Conservation (phyloP, 1,140 invertebrate species). For the Drosophila parvula region DNA sequence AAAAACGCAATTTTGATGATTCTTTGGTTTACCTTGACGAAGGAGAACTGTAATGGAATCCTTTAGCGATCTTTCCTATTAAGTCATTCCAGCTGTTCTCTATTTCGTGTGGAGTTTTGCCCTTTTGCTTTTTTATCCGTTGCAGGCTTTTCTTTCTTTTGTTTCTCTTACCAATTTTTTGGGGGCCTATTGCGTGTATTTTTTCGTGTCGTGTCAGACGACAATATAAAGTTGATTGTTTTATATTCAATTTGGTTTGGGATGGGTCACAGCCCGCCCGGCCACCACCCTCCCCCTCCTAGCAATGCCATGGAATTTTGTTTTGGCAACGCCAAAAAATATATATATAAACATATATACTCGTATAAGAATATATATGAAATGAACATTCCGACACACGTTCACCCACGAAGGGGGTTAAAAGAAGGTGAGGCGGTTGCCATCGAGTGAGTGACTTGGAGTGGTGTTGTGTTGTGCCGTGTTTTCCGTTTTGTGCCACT, state of each 20-base stretch:
- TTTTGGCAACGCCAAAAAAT: slow-evolving; percentile 70
- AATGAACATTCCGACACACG: slow-evolving; percentile 65
- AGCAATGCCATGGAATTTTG: slow-evolving; percentile 66
- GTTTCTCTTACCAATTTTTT: slow-evolving; percentile 1
- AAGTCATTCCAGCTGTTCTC: slow-evolving; percentile 29
- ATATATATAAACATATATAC: not conserved
- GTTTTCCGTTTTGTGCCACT: slow-evolving; percentile 24
- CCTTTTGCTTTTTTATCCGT: not conserved
- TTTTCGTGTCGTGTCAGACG: slow-evolving; percentile 72
- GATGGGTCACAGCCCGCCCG: slow-evolving; percentile 9
- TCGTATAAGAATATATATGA: slow-evolving; percentile 17
- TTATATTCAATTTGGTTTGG: slow-evolving; percentile 69
- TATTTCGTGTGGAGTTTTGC: slow-evolving; percentile 22
- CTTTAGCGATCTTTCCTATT: slow-evolving; percentile 23
- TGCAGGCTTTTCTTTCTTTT: not conserved
- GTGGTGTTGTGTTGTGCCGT: slow-evolving; percentile 21
- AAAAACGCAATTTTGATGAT: not conserved
- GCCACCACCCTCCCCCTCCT: not conserved
- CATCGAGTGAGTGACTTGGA: slow-evolving; percentile 10
- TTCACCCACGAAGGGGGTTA: slow-evolving; percentile 17
- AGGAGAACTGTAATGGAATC: slow-evolving; percentile 1
- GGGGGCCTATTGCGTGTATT: slow-evolving; percentile 12
- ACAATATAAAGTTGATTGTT: slow-evolving; percentile 77
- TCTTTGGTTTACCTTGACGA: not conserved
- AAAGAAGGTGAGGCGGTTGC: slow-evolving; percentile 10